A percentile compares a stretch with the other conserved stretches of the same genome.
Conservation (phyloP, 2,113 vertebrate species). For the Sprattus sprattus region DNA sequence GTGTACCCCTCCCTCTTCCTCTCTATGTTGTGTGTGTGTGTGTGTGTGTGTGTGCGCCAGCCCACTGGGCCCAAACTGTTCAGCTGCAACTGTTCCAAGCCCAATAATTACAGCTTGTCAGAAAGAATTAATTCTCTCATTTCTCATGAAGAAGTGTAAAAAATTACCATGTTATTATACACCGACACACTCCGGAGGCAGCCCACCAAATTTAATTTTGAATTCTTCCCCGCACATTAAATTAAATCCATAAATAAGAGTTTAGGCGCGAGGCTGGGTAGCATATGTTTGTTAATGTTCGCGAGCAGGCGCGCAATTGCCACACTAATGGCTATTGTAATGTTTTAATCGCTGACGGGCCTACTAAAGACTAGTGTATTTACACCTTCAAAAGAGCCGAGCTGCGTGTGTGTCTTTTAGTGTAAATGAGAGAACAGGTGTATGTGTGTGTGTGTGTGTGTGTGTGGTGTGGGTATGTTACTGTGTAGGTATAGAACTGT, state of each 20-base stretch:
- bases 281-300: constrained; percentile 99
- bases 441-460: no score
- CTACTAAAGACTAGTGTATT: not conserved
- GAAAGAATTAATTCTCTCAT: constrained; percentile 99
- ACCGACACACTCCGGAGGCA: constrained; percentile 98
- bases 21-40: constrained; percentile 45
- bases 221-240: constrained; percentile 99
- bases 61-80: constrained; percentile 95
- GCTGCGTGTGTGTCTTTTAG: no score
- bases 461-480: not conserved
- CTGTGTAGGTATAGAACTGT: not conserved
- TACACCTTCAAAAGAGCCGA: not conserved
- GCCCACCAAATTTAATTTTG: constrained; percentile 98
- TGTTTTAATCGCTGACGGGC: constrained; percentile 84
- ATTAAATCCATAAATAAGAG: constrained; percentile 99
- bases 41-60: constrained; percentile 73
- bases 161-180: constrained; percentile 99
- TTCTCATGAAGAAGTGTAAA: constrained; percentile 99
- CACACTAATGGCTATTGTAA: constrained; percentile 97
- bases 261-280: constrained; percentile 95
- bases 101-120: constrained; percentile 99
- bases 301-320: constrained; percentile 75
- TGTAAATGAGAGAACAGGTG: no score
- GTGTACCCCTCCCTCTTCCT: constrained; percentile 29
- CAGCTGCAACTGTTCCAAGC: constrained; percentile 98